Evolutionary conservation across 2,888 invertebrate genomes (phyloP).

Genomic region (Cyclophora punctaria): DNA sequence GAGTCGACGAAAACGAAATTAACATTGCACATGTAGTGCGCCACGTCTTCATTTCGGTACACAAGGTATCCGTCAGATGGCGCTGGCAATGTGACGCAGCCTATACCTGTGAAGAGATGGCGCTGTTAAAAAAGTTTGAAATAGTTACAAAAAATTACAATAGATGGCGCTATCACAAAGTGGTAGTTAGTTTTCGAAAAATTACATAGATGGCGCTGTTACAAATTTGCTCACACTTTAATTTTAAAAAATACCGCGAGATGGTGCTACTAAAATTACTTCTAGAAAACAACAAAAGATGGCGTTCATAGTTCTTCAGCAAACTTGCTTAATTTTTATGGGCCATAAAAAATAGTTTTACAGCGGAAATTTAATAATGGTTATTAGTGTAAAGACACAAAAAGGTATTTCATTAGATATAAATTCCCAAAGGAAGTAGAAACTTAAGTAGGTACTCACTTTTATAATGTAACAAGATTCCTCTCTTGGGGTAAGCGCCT

Average conservation of each 20-base stretch:
- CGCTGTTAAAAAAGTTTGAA: constrained; percentile 12
- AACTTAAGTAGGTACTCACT: constrained; percentile 49
- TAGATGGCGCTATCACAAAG: constrained; percentile 21
- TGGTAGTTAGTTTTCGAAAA: neutral
- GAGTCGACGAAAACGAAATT: constrained; percentile 81
- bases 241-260: neutral
- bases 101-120: constrained; percentile 71
- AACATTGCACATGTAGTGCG: constrained; percentile 81
- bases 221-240: neutral
- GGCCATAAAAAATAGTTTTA: constrained; percentile 1
- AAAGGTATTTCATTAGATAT: neutral
- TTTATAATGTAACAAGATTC: constrained; percentile 78
- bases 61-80: constrained; percentile 81
- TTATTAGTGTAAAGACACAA: too few relatives aligned
- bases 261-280: constrained; percentile 1
- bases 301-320: neutral
- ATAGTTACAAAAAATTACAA: neutral
- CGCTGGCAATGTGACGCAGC: constrained; percentile 78
- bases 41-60: constrained; percentile 78
- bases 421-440: neutral
- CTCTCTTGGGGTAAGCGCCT: constrained; percentile 76
- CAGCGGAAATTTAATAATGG: neutral
- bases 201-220: constrained; percentile 21
- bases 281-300: neutral
- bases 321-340: neutral